phyloP scores from a whole-genome alignment of 2,113 vertebrate genomes.

The Guaruba guarouba region DNA sequence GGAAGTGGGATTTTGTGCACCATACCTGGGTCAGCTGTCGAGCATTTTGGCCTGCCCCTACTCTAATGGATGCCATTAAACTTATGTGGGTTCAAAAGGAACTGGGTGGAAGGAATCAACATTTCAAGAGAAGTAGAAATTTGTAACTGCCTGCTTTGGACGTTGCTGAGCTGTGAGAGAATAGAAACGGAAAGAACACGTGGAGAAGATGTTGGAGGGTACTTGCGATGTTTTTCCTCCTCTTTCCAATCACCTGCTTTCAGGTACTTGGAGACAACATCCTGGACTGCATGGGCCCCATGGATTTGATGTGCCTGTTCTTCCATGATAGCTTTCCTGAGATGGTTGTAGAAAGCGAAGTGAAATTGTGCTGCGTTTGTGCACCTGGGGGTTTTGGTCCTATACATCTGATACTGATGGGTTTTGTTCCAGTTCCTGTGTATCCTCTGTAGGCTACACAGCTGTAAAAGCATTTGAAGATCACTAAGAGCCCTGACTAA shows the following conservation, averaged over 20 bases:
- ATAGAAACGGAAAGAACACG: not conserved
- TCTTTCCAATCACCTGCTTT: not conserved
- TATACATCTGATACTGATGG: not conserved
- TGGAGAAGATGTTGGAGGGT: not conserved
- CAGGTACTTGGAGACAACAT: not conserved
- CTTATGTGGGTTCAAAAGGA: not conserved
- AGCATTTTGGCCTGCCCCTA: accelerated
- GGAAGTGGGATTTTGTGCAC: not conserved
- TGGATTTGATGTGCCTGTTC: not conserved
- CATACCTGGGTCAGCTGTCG: not conserved
- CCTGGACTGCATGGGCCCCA: not conserved
- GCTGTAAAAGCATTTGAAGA: not conserved
- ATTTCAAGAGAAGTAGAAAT: not conserved
- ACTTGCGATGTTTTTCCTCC: not conserved
- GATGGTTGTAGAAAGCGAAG: not conserved
- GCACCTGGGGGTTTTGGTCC: not conserved
- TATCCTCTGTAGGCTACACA: not conserved
- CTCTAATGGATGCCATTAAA: not conserved
- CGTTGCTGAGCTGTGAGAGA: not conserved
- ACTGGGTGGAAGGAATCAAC: not conserved
- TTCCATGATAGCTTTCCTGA: not conserved
- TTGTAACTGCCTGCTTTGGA: not conserved
- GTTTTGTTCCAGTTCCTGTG: not conserved
- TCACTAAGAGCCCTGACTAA: not conserved
- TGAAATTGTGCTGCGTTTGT: not conserved